These are phyloP conservation scores for Plodia interpunctella DNA, from an alignment of 1,140 invertebrate genomes.

Conservation along the genomic window DNA sequence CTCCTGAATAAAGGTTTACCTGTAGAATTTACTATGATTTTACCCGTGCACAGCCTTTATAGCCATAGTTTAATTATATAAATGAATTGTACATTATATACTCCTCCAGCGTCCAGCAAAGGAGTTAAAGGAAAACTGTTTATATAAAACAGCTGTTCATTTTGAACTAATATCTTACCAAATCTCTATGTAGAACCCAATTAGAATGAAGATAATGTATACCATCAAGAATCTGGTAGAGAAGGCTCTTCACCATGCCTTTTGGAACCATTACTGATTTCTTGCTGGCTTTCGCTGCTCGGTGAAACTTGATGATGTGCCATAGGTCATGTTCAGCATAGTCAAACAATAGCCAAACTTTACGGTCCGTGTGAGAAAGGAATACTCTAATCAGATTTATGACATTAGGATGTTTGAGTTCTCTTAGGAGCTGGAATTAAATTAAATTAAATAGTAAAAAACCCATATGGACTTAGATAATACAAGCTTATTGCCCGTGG, in stretches of 20 bases:
- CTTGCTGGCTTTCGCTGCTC: constrained; percentile 98
- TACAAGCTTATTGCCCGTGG: background rate
- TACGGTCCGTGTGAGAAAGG: constrained; percentile 96
- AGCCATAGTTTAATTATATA: too few relatives aligned
- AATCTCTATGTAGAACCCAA: constrained; percentile 99
- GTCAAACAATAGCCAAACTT: constrained; percentile 99
- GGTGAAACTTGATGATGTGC: constrained; percentile 99
- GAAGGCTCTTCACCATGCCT: constrained; percentile 97
- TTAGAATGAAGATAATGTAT: constrained; percentile 99
- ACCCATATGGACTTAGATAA: background rate
- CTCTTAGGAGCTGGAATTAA: constrained; percentile 90
- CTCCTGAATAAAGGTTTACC: too few relatives aligned
- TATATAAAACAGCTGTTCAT: constrained; percentile 8
- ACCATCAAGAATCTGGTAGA: constrained; percentile 99
- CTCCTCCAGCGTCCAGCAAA: too few relatives aligned
- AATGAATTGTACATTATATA: too few relatives aligned
- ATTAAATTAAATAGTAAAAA: background rate
- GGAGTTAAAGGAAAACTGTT: background rate
- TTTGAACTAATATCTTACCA: constrained; percentile 79
- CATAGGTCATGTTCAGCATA: constrained; percentile 99
- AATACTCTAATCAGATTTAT: constrained; percentile 98
- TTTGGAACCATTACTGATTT: constrained; percentile 97
- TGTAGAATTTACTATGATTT: too few relatives aligned
- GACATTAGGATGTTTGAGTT: constrained; percentile 98
- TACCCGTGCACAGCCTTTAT: too few relatives aligned